Conservation (phyloP, 2,113 vertebrate genomes). For the Thamnophis sirtalis region DNA sequence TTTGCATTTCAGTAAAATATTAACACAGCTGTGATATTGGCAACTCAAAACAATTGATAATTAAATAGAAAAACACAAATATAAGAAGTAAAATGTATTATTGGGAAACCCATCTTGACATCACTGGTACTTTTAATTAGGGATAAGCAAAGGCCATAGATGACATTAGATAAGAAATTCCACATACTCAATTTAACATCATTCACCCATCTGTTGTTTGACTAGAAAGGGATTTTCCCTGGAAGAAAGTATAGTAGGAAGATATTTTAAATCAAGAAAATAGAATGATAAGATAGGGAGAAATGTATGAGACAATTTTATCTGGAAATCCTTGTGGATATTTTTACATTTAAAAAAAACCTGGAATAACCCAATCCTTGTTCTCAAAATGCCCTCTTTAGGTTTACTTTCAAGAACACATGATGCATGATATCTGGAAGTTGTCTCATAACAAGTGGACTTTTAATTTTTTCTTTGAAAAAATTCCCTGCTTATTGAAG, state of each 20-base stretch:
- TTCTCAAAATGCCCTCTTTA: background rate
- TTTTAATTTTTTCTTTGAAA: background rate
- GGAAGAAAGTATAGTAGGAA: background rate
- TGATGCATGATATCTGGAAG: background rate
- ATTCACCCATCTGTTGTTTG: background rate
- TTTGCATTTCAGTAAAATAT: slow-evolving; percentile 43
- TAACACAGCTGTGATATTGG: slow-evolving; percentile 36
- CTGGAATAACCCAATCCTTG: background rate
- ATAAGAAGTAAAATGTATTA: background rate
- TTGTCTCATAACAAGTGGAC: background rate
- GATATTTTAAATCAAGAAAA: background rate
- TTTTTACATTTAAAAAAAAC: background rate
- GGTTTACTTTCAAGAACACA: background rate
- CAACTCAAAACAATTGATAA: slow-evolving; percentile 43
- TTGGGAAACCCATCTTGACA: background rate
- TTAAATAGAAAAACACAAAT: slow-evolving; percentile 16
- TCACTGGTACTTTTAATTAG: background rate
- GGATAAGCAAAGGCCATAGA: background rate
- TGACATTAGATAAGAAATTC: background rate
- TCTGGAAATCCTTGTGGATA: background rate
- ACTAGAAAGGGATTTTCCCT: background rate
- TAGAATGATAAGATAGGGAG: background rate
- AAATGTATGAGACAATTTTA: background rate
- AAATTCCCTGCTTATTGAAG: background rate
- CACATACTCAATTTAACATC: background rate